Evolutionary conservation across 2,888 invertebrate genomes (phyloP).

Genomic region (Mesorhabditis sp.): DNA sequence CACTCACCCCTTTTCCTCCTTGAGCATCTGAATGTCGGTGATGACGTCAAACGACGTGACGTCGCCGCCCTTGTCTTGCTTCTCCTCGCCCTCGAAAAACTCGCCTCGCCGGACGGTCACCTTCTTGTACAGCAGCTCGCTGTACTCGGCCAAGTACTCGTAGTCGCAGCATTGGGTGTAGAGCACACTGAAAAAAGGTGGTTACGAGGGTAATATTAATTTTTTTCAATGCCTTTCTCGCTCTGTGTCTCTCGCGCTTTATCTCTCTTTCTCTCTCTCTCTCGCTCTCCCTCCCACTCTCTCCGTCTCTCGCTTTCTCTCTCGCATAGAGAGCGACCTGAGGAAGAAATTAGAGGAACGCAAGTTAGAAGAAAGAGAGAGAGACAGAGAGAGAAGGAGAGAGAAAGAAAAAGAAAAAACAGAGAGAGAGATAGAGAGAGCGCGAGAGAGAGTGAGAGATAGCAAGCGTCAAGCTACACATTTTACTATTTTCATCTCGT

Average conservation of each 20-base stretch:
- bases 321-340: no score
- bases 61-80: slow-evolving; percentile 21
- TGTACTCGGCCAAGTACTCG: slow-evolving; percentile 20
- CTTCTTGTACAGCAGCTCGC: slow-evolving; percentile 18
- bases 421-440: no score
- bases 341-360: no score
- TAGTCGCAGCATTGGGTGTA: slow-evolving; percentile 23
- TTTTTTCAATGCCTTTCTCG: slow-evolving; percentile 16
- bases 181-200: slow-evolving; percentile 9
- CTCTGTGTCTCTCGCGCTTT: no score
- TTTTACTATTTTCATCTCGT: no score
- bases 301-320: background rate
- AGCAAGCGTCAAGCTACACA: no score
- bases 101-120: slow-evolving; percentile 26
- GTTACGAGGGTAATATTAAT: no score
- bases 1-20: slow-evolving; percentile 19
- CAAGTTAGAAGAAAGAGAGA: no score
- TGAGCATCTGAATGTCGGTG: slow-evolving; percentile 21
- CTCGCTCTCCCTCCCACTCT: background rate
- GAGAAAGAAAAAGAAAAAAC: no score
- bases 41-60: slow-evolving; percentile 31
- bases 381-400: no score
- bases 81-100: slow-evolving; percentile 36
- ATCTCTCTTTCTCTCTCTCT: background rate
- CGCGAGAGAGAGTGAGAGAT: no score